Conservation (phyloP, 2,797 vertebrate genomes). For the Poeciliopsis presidionis region DNA sequence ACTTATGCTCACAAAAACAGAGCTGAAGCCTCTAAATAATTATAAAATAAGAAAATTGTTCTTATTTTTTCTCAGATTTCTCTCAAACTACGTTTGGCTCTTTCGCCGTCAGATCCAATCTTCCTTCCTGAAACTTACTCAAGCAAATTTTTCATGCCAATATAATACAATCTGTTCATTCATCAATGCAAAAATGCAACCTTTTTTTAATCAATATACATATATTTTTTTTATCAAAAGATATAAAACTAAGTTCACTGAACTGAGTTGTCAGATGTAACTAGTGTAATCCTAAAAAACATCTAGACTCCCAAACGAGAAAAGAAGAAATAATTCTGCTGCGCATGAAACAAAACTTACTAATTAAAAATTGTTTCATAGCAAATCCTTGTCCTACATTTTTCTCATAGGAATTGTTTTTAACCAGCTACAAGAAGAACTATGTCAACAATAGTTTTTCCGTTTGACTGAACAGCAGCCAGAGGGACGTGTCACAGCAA, state of each 20-base stretch:
- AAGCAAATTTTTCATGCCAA: not conserved
- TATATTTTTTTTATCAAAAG: not conserved
- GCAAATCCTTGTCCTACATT: not conserved
- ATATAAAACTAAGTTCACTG: not conserved
- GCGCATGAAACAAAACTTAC: not conserved
- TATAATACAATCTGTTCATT: not conserved
- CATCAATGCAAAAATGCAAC: not conserved
- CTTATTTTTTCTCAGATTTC: not conserved
- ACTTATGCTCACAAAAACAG: not conserved
- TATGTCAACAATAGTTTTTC: not conserved
- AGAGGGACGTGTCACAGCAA: not conserved
- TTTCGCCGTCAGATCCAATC: not conserved
- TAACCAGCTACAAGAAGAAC: not conserved
- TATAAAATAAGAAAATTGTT: too few species aligned
- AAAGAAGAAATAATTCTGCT: not conserved
- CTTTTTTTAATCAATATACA: too few species aligned
- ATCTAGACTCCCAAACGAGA: not conserved
- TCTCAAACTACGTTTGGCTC: not conserved
- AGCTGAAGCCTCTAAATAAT: not conserved
- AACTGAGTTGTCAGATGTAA: not conserved
- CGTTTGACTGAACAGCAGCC: not conserved
- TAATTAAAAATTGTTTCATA: not conserved
- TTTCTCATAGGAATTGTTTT: not conserved
- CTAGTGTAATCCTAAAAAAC: not conserved
- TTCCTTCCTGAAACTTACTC: not conserved